phyloP scores from a whole-genome alignment of 1,140 invertebrate species.

The Cepaea nemoralis region DNA sequence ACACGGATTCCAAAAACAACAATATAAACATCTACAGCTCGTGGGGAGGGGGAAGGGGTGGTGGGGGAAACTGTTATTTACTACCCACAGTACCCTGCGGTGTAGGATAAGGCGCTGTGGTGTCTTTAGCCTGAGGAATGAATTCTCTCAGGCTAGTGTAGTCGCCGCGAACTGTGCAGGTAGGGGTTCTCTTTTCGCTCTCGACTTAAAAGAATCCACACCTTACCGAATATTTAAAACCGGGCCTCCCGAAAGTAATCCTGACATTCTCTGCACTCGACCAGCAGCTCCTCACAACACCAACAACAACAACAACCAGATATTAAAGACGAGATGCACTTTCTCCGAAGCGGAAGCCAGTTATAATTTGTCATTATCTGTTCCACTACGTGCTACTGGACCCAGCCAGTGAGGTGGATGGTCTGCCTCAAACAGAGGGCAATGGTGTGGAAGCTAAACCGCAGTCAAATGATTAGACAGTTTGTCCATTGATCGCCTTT shows the following conservation, averaged over 20 bases:
- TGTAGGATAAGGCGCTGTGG: no score
- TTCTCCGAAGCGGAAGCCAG: not conserved
- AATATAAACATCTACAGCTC: no score
- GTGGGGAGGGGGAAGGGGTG: no score
- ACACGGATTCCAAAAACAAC: no score
- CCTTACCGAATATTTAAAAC: no score
- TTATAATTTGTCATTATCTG: slow-evolving; percentile 20
- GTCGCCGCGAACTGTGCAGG: no score
- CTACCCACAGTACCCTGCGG: no score
- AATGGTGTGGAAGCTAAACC: not conserved
- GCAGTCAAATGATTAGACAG: slow-evolving; percentile 6
- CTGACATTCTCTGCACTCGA: not conserved
- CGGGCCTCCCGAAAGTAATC: not conserved
- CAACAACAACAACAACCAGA: not conserved
- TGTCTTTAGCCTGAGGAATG: no score
- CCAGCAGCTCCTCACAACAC: not conserved
- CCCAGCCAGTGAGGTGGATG: slow-evolving; percentile 6
- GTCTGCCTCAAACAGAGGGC: not conserved
- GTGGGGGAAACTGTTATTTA: no score
- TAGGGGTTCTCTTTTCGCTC: no score
- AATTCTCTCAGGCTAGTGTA: not conserved
- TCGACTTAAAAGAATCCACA: not conserved
- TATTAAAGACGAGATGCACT: not conserved
- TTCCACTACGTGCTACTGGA: not conserved
- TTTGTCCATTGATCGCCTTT: slow-evolving; percentile 4